Evolutionary conservation across 1,140 invertebrate species (phyloP).

Genomic region (Hyles euphorbiae): DNA sequence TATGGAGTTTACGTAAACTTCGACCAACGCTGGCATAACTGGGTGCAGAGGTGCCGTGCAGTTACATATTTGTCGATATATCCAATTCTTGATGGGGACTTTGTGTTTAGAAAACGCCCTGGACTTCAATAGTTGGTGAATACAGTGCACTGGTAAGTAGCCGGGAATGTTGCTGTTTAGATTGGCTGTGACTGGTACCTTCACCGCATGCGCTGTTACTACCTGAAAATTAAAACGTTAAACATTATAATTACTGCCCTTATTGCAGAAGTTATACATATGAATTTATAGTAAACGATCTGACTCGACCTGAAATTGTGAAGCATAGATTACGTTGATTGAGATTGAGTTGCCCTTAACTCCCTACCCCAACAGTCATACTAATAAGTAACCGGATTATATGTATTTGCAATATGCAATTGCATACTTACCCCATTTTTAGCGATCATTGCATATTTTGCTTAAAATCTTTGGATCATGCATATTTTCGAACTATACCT

Average conservation of each 20-base stretch:
- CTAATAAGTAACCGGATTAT: too few species aligned
- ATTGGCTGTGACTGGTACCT: conserved; percentile 94
- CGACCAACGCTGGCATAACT: conserved; percentile 93
- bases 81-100: conserved; percentile 96
- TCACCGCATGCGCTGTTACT: conserved; percentile 95
- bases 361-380: too few species aligned
- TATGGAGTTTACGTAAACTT: conserved; percentile 96
- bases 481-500: too few species aligned
- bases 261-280: too few species aligned
- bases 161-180: conserved; percentile 93
- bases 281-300: too few species aligned
- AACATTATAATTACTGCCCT: conserved; percentile 1
- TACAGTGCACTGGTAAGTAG: conserved; percentile 97
- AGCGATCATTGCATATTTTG: background rate
- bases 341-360: too few species aligned
- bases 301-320: too few species aligned
- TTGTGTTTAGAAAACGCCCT: conserved; percentile 97
- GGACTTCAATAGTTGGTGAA: conserved; percentile 96
- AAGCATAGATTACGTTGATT: too few species aligned
- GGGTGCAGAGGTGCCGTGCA: conserved; percentile 93
- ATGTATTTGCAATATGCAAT: too few species aligned
- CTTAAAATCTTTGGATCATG: too few species aligned
- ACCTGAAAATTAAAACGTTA: conserved; percentile 77
- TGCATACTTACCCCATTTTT: too few species aligned
- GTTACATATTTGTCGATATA: conserved; percentile 93